A percentile compares a stretch with the other conserved stretches of the same genome.
Evolutionary conservation across 2,888 invertebrate genomes (phyloP).

Genomic region (Caenorhabditis zanzibari): DNA sequence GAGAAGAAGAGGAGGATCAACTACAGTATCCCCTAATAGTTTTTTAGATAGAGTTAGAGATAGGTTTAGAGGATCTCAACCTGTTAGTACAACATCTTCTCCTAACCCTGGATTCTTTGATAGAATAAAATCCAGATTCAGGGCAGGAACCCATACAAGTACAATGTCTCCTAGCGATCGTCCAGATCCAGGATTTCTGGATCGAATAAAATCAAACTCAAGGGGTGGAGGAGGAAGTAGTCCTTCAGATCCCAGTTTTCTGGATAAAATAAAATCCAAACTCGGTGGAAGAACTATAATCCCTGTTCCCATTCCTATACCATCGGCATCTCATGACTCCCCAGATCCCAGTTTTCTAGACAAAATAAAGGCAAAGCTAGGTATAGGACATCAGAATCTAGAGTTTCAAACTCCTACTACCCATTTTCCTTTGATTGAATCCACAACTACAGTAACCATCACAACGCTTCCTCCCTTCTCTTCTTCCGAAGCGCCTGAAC

Average conservation of each 20-base stretch:
- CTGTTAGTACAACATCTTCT: not conserved
- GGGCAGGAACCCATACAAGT: not conserved
- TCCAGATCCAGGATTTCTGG: not conserved
- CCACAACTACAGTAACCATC: slow-evolving; percentile 8
- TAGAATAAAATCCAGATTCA: slow-evolving; percentile 12
- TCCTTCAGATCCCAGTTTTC: not conserved
- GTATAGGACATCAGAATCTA: slow-evolving; percentile 17
- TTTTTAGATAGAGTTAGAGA: slow-evolving; percentile 38
- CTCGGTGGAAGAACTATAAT: not conserved
- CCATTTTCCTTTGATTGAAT: not conserved
- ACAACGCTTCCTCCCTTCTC: slow-evolving; percentile 1
- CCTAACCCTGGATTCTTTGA: not conserved
- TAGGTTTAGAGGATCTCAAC: slow-evolving; percentile 17
- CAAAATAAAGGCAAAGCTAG: slow-evolving; percentile 16
- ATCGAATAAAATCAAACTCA: slow-evolving; percentile 10
- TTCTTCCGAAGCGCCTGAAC: not conserved
- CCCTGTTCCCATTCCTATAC: not conserved
- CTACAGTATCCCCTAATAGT: slow-evolving; percentile 22
- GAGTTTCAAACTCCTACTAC: slow-evolving; percentile 15
- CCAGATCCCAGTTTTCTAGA: slow-evolving; percentile 13
- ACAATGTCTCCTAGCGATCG: not conserved
- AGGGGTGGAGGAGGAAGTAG: not conserved
- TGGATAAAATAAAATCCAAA: slow-evolving; percentile 17
- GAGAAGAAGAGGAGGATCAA: slow-evolving; percentile 19
- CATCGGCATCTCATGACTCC: slow-evolving; percentile 6